These are phyloP conservation scores for Athalia rosae DNA, from an alignment of 2,888 invertebrate genomes.

Conservation along the genomic window DNA sequence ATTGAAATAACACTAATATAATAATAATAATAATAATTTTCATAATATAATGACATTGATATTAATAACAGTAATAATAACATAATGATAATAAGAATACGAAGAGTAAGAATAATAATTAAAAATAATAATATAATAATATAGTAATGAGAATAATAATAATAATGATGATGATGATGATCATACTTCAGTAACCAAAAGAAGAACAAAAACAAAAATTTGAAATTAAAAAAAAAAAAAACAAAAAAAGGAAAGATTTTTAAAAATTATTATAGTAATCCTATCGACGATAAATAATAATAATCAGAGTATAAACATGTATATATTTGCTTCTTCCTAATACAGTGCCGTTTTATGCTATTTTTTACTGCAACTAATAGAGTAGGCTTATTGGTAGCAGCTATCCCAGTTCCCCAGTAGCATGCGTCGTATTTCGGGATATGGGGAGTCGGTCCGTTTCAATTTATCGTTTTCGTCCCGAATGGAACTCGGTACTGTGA, in stretches of 20 bases:
- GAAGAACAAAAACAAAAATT: constrained; percentile 29
- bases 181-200: constrained; percentile 47
- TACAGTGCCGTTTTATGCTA: constrained; percentile 72
- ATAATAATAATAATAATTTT: background rate
- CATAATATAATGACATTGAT: too few species aligned
- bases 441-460: too few species aligned
- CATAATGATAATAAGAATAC: constrained; percentile 47
- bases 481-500: too few species aligned
- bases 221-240: constrained; percentile 2
- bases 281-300: background rate
- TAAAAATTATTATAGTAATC: background rate
- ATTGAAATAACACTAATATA: background rate
- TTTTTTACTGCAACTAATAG: constrained; percentile 69
- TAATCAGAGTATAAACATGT: constrained; percentile 58
- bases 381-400: constrained; percentile 29
- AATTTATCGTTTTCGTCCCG: too few species aligned
- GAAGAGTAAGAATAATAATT: constrained; percentile 44
- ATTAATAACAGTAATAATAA: constrained; percentile 48
- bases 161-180: background rate
- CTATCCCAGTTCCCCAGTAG: constrained; percentile 52
- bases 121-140: constrained; percentile 50
- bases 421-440: constrained; percentile 52
- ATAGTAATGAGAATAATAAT: background rate
- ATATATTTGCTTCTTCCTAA: constrained; percentile 73
- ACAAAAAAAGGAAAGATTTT: background rate